Evolutionary conservation across 2,113 vertebrate genomes (phyloP), one percentile per base, ranked within the genome.

Genomic region (Oxyruncus cristatus): DNA sequence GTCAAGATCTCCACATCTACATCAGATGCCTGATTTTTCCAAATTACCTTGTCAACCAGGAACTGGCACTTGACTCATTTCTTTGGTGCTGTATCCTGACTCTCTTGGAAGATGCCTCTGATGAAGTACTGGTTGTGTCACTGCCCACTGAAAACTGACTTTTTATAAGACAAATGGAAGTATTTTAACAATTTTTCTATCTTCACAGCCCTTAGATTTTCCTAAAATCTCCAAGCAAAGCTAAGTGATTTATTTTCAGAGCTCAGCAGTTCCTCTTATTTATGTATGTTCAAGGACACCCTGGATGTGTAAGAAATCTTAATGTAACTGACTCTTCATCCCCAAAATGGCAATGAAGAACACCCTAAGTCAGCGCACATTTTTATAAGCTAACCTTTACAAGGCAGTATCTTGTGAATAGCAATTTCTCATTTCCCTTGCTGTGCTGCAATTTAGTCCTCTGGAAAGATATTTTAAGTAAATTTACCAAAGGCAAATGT

Each of bases 401-500:
- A 72, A 93, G 88, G 66, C 74, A 92, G 74, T 79, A 63, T 46
- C 46, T 80, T 76, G 53, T 75, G 75, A 92, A 55, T 24, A 85
- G 41, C 72, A 79, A 85, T 89, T 91, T 92, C 52, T 91, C 76
- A 42, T 92, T 52, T 85, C 56, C 33, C 39, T 59, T 55, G n/a
- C 75, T 63, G 11, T 61, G 52, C 73, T 49, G 63, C 35, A 79
- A 55, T 95, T 78, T 89, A 78, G 53, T 67, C n/a, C 37, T 63
- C 73, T 84, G 39, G 72, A 91, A 88, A 82, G 70, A 66, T 7
- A 67, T 86, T 95, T 84, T 56, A 80, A 73, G 76, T 79, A 86
- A 75, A 92, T 96, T 93, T 90, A 79, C 75, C 41, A n/a, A 86
- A 89, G 68, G 49, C 37, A 86, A 91, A 66, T 56, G 47, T 65